These are phyloP conservation scores for Platysteira castanea DNA, from an alignment of 2,113 vertebrate species.

Conservation along the genomic window DNA sequence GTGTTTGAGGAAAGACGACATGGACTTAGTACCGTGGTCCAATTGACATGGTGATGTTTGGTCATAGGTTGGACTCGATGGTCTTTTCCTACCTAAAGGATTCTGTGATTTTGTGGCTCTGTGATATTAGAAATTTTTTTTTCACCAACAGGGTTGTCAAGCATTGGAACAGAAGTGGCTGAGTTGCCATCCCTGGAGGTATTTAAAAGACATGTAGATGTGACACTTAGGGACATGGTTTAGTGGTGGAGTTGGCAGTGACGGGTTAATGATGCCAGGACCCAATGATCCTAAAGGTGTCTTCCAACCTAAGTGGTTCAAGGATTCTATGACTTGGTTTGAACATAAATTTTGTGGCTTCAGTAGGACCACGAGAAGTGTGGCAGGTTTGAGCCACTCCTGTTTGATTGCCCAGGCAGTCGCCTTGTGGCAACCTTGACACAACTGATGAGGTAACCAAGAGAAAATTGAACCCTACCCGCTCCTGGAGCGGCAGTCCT, in stretches of 20 bases:
- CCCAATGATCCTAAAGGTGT: neutral
- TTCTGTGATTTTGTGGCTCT: neutral
- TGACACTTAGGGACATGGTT: neutral
- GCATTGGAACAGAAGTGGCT: neutral
- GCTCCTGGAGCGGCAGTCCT: rapidly evolving
- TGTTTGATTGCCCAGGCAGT: neutral
- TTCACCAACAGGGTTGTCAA: neutral
- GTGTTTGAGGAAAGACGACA: neutral
- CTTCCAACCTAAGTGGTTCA: neutral
- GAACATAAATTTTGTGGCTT: neutral
- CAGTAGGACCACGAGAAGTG: rapidly evolving
- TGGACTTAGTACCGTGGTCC: neutral
- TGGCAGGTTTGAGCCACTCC: neutral
- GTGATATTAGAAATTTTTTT: neutral
- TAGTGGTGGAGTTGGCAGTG: neutral
- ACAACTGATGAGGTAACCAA: neutral
- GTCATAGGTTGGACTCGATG: neutral
- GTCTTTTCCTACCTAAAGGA: neutral
- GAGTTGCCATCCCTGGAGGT: neutral
- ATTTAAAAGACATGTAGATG: neutral
- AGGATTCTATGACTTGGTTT: neutral
- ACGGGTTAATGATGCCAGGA: neutral
- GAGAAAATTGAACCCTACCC: rapidly evolving
- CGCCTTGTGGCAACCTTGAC: rapidly evolving
- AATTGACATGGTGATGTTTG: neutral